Evolutionary conservation across 2,797 vertebrate genomes (phyloP).

Genomic region (Melanotaenia trifasciata): DNA sequence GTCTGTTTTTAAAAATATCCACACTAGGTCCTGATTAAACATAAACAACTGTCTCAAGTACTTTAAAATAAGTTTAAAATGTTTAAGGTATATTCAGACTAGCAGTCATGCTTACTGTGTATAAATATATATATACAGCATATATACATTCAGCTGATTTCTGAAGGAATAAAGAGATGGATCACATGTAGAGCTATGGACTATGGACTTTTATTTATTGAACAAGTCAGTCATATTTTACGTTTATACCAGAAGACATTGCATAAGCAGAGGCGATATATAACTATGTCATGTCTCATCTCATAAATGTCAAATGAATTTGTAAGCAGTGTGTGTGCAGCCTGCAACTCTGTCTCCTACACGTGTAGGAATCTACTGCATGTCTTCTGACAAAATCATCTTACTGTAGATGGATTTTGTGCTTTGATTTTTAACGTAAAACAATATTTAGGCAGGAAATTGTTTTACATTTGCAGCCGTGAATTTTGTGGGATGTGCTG

Average conservation of each 20-base stretch:
- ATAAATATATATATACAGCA: background rate
- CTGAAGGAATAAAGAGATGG: background rate
- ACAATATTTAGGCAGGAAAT: background rate
- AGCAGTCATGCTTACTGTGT: background rate
- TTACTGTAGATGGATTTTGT: background rate
- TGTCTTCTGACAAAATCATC: background rate
- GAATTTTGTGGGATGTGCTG: background rate
- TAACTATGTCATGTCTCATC: background rate
- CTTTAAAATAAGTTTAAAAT: background rate
- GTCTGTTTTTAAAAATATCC: too few relatives aligned
- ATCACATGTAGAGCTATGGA: background rate
- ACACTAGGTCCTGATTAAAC: background rate
- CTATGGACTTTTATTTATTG: background rate
- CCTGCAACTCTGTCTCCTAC: background rate
- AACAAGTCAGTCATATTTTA: background rate
- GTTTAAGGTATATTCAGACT: background rate
- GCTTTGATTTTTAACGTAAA: background rate
- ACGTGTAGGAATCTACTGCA: background rate
- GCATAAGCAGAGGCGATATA: background rate
- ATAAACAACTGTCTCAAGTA: conserved; percentile 2
- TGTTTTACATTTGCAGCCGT: background rate
- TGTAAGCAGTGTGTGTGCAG: background rate
- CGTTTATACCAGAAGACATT: background rate
- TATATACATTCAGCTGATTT: background rate
- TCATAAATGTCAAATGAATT: background rate